Base-by-base conservation (phyloP, 1,140 invertebrate species). In the Copidosoma floridanum region DNA sequence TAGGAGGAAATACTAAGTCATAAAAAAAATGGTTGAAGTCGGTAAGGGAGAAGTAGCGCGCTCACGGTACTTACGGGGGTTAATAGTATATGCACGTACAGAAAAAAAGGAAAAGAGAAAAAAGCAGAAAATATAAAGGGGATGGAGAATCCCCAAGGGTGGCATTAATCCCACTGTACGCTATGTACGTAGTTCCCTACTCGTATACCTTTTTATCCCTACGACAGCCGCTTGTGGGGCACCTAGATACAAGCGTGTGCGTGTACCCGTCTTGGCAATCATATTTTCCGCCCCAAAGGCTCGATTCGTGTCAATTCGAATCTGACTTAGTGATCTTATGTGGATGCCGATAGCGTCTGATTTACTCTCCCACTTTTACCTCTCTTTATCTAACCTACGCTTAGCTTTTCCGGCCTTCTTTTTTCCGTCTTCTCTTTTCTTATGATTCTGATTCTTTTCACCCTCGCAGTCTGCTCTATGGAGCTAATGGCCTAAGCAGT, bases 261-360 rank as follows among this genome's bases (percentile, higher is more conserved):
- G 6, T 8, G 29, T 12, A 4, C 20, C 6, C 37, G 68, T 65
- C 65, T 69, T 74, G 69, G 76, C 75, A 79, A 80, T 80, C 77
- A 80, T 80, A 80, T 79, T 79, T 80, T 75, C 75, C 68, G 69
- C 75, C 77, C 77, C 75, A 76, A 41, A 79, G 77, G 75, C 75
- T 74, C 72, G 73, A 80, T 80, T 79, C 73, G 69, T 72, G 76
- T 79, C 76, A 75, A 79, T 77, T 69, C 74, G 76, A 79, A 80
- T 79, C 78, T 78, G 71, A 68, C 74, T 77, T 76, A 74, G 71
- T 68, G 77, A 80, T 79, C 77, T 79, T 79, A 80, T 75, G 69
- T 69, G 70, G 69, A 76, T 76, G 72, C 69, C 72, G 73, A 77
- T 78, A 78, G 68, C 65, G 64, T 71, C 72, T 74, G 73, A 78